Percentiles rank a stretch among this genome's conserved stretches.
Evolutionary conservation across 2,113 vertebrate species (phyloP).

Genomic region (Macquaria australasica): DNA sequence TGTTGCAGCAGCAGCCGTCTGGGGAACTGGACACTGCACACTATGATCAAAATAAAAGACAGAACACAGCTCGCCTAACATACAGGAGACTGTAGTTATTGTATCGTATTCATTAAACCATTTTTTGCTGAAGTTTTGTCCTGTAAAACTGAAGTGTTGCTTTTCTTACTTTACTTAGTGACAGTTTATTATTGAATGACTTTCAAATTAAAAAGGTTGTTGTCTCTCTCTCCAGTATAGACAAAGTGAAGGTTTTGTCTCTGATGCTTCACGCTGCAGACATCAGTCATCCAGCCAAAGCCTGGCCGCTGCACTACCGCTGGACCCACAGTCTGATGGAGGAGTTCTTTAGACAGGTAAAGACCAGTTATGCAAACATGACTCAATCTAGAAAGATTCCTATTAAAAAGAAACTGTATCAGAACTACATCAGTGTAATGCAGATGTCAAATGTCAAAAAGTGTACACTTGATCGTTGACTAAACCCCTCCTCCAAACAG

Average conservation of each 20-base stretch:
- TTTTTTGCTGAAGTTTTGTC: no score
- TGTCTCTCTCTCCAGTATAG: conserved; percentile 70
- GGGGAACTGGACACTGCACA: conserved; percentile 9
- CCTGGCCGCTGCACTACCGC: conserved; percentile 94
- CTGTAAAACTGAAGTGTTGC: neutral
- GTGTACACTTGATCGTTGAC: no score
- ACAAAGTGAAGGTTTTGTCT: conserved; percentile 97
- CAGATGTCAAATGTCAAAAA: no score
- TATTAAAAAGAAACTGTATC: no score
- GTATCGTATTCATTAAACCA: neutral
- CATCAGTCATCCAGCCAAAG: conserved; percentile 98
- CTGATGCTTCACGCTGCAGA: conserved; percentile 98
- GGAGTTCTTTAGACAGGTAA: conserved; percentile 98
- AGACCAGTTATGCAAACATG: no score
- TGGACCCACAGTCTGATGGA: conserved; percentile 99
- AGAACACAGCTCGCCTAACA: neutral
- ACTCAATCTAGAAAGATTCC: no score
- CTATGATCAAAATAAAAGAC: conserved; percentile 13
- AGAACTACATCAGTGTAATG: no score
- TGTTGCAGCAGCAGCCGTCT: conserved; percentile 22
- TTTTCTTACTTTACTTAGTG: neutral
- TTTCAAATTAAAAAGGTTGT: neutral
- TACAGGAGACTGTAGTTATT: neutral
- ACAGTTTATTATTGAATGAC: neutral
- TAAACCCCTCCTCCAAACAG: no score